Evolutionary conservation across 2,888 invertebrate species (phyloP).

Genomic region (Anodontia alba): DNA sequence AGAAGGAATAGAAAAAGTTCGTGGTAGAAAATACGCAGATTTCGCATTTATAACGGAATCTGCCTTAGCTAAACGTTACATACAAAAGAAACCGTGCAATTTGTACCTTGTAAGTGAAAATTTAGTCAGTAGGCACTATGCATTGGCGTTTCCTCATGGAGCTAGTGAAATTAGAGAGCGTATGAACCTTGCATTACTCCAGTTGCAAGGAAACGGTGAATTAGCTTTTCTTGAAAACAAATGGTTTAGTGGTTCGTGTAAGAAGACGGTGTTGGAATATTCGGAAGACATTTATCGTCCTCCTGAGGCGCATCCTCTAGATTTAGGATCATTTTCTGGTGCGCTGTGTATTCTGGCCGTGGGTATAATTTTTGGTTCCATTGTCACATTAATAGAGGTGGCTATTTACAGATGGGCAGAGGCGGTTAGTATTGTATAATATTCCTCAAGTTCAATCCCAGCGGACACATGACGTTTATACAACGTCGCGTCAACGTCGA

Average conservation of each 20-base stretch:
- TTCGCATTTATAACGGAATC: conserved; percentile 78
- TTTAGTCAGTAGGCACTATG: conserved; percentile 57
- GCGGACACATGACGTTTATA: no score
- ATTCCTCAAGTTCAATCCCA: no score
- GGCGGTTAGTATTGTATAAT: conserved; percentile 64
- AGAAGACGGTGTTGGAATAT: conserved; percentile 53
- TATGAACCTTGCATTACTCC: conserved; percentile 64
- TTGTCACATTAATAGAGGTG: conserved; percentile 69
- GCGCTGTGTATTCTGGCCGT: conserved; percentile 71
- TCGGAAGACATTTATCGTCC: conserved; percentile 21
- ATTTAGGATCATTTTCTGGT: conserved; percentile 75
- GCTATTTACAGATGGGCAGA: conserved; percentile 74
- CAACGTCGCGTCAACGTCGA: no score
- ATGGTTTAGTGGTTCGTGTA: conserved; percentile 74
- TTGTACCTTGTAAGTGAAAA: conserved; percentile 71
- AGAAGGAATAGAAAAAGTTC: conserved; percentile 63
- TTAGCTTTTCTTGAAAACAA: conserved; percentile 64
- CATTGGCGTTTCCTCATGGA: conserved; percentile 63
- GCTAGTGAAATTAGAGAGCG: conserved; percentile 30
- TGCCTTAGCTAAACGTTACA: conserved; percentile 70
- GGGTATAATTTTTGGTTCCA: conserved; percentile 71
- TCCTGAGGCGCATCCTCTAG: conserved; percentile 53
- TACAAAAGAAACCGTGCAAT: conserved; percentile 72
- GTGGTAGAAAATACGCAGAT: conserved; percentile 45
- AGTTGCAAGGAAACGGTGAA: conserved; percentile 63